phyloP scores from a whole-genome alignment of 2,113 vertebrate species.

The Psittacara wagleri region DNA sequence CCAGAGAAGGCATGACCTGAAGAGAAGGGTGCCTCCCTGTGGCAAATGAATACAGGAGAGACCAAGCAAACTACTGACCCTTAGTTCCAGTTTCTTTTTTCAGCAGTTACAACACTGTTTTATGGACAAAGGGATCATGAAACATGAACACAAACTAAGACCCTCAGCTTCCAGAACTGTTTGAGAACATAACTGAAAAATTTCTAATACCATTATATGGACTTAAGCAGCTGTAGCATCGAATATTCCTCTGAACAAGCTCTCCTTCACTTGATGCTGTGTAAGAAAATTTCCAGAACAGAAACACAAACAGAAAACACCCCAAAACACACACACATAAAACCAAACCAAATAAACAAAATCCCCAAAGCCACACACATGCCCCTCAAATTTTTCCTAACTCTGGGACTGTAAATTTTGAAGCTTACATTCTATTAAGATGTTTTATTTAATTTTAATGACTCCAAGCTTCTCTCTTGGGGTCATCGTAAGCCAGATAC shows the following conservation, averaged over 20 bases:
- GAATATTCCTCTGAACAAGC: neutral
- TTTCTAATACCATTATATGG: neutral
- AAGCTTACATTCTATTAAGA: neutral
- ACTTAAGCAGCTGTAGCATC: neutral
- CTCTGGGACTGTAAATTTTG: neutral
- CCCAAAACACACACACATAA: neutral
- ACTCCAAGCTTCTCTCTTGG: neutral
- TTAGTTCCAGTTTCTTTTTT: neutral
- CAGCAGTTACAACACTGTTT: neutral
- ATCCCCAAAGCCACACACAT: neutral
- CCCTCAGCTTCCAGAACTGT: neutral
- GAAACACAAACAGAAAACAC: neutral
- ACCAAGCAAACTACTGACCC: neutral
- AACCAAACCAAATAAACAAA: neutral
- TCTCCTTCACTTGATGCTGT: neutral
- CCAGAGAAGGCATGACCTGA: neutral
- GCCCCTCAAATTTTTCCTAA: neutral
- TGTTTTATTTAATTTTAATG: neutral
- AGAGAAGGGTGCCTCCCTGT: neutral
- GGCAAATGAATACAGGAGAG: neutral
- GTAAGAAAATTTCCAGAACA: neutral
- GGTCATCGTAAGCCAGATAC: accelerated
- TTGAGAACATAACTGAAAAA: neutral
- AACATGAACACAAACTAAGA: neutral
- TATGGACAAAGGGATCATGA: neutral